A percentile compares a stretch with the other conserved stretches of the same genome.
Conservation (phyloP, 2,888 invertebrate species). For the Synanthedon formicaeformis region DNA sequence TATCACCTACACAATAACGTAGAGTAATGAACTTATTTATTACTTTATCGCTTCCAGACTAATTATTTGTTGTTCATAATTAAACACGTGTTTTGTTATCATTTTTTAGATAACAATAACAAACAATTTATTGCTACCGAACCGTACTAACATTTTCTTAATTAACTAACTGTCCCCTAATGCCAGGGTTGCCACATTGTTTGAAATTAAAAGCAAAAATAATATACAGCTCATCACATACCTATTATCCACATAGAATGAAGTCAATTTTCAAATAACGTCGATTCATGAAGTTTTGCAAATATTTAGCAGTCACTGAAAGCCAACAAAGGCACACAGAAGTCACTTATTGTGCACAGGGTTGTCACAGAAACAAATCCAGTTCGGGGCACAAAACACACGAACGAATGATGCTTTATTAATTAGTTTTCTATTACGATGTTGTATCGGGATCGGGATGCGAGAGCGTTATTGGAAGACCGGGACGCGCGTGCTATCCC, state of each 20-base stretch:
- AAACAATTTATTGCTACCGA: neutral
- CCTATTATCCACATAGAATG: conserved; percentile 34
- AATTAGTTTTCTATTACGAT: conserved; percentile 47
- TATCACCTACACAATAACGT: no score
- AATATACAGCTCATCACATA: conserved; percentile 20
- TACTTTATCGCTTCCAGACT: no score
- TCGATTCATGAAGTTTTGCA: conserved; percentile 30
- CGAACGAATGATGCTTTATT: conserved; percentile 24
- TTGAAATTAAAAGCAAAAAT: conserved; percentile 3
- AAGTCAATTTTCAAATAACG: conserved; percentile 28
- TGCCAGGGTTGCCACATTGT: neutral
- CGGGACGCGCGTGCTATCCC: conserved; percentile 32
- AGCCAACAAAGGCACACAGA: conserved; percentile 4
- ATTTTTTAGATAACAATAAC: neutral
- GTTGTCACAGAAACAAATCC: conserved; percentile 44
- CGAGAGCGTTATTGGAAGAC: conserved; percentile 20
- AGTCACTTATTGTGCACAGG: conserved; percentile 19
- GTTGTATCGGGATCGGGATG: conserved; percentile 41
- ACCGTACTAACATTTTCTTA: conserved; percentile 2
- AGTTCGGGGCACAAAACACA: conserved; percentile 49
- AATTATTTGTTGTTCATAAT: neutral
- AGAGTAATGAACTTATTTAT: no score
- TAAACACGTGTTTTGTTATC: neutral
- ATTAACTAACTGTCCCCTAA: conserved; percentile 2
- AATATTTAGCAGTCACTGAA: conserved; percentile 28